Base-by-base conservation (phyloP, 2,113 vertebrate genomes). In the Syngnathoides biaculeatus region DNA sequence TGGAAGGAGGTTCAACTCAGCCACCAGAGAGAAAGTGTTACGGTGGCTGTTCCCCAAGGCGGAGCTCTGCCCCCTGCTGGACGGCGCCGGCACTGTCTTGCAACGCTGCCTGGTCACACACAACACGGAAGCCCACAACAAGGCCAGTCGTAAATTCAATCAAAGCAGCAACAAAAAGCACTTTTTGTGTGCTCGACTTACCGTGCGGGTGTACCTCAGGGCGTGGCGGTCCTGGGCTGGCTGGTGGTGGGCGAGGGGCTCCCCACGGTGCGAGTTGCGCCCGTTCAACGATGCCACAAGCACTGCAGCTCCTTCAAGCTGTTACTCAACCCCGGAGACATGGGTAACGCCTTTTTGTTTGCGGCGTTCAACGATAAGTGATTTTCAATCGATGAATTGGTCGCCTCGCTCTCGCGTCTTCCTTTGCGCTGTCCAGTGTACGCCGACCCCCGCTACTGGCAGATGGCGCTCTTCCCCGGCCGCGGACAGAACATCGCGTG, bases 281-380 rank as follows among this genome's bases (percentile, higher is more conserved):
- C 91, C 0, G 83, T 92, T 24, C 86, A 86, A 2, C 86, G 73
- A 68, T 92, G 91, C 60, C 86, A 89, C 71, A 90, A 83, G 69
- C 89, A 88, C 77, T 92, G 91, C 81, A 88, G 88, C 81, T 91
- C 90, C 73, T 92, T 92, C 73, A 89, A 89, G 78, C 66, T 92
- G 57, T 90, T 90, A 88, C 88, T 93, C 8, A 81, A 80, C 0
- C 87, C 89, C 2, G 92, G 92, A 77, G 91, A 92, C 81, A 87
- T 90, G 81, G 90, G 90, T 92, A 80, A 86, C 59, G 14, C 40
- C 60, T 17, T 3, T 30, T 56, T 56, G 43, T 27, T 39, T 12
- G 52, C n/a, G n/a, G n/a, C n/a, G n/a, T n/a, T n/a, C n/a, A n/a
- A n/a, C n/a, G n/a, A 42, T 42, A 42, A 42, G 40, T 42, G 40